Conservation (phyloP, 2,888 invertebrate genomes). For the Himalopsyche kuldschensis region DNA sequence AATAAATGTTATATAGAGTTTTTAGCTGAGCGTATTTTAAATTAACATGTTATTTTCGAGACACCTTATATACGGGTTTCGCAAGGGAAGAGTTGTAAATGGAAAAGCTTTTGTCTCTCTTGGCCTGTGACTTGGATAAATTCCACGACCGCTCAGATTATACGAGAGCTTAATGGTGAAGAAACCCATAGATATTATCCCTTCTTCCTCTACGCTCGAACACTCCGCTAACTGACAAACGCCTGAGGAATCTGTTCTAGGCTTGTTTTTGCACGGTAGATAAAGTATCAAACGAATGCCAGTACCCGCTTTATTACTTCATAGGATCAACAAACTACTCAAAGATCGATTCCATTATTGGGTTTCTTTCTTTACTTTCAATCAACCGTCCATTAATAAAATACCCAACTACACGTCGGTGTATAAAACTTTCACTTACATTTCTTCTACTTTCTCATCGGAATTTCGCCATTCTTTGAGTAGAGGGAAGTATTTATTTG, state of each 20-base stretch:
- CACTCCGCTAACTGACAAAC: constrained; percentile 17
- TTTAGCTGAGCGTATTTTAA: no score
- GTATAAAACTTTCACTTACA: no score
- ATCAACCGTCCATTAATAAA: background rate
- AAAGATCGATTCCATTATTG: background rate
- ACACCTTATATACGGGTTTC: background rate
- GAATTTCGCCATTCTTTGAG: no score
- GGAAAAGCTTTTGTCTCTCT: constrained; percentile 14
- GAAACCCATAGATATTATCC: constrained; percentile 39
- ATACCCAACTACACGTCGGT: background rate
- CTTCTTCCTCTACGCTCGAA: background rate
- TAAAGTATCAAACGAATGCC: constrained; percentile 4
- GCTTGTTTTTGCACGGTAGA: background rate
- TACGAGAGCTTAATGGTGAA: constrained; percentile 37
- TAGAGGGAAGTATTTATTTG: no score
- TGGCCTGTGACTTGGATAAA: constrained; percentile 27
- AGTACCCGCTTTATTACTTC: background rate
- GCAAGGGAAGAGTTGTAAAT: constrained; percentile 8
- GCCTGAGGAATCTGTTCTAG: constrained; percentile 22
- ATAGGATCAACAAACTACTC: background rate
- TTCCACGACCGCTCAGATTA: constrained; percentile 27
- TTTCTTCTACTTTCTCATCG: no score
- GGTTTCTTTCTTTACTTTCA: background rate
- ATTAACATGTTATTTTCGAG: background rate
- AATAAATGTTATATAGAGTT: no score